These are phyloP conservation scores for Eilema griseolum DNA, from an alignment of 2,888 invertebrate genomes.

Conservation along the genomic window DNA sequence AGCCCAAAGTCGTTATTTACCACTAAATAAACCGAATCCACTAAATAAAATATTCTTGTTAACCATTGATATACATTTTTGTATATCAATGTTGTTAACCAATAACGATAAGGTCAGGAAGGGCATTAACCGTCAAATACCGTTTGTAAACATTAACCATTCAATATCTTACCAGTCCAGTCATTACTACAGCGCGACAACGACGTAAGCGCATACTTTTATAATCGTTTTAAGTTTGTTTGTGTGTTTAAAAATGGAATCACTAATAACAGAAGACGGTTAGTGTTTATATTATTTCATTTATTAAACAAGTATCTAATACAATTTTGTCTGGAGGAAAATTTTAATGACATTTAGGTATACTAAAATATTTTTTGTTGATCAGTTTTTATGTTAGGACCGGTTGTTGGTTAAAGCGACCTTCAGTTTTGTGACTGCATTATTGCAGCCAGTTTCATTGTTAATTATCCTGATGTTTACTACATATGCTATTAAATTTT, in stretches of 20 bases:
- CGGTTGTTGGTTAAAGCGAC: neutral
- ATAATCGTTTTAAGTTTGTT: neutral
- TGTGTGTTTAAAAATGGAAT: slow-evolving; percentile 63
- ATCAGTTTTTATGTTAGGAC: neutral
- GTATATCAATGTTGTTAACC: no score
- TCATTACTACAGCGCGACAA: slow-evolving; percentile 34
- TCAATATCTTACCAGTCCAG: neutral
- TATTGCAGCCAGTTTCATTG: neutral
- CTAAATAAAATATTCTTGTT: no score
- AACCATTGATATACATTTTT: no score
- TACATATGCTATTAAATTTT: neutral
- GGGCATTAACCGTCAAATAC: neutral
- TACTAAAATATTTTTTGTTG: no score
- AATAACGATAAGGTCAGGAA: neutral
- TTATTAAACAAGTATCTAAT: neutral
- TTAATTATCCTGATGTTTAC: neutral
- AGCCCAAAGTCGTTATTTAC: no score
- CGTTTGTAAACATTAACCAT: neutral
- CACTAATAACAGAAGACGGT: slow-evolving; percentile 66
- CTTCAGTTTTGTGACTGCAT: no score
- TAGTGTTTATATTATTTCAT: slow-evolving; percentile 30
- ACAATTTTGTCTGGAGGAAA: neutral
- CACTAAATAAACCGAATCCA: no score
- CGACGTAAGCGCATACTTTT: slow-evolving; percentile 51
- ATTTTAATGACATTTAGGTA: neutral